Base-by-base conservation (phyloP, 1,140 invertebrate genomes). In the Harlomillsia oculata region DNA sequence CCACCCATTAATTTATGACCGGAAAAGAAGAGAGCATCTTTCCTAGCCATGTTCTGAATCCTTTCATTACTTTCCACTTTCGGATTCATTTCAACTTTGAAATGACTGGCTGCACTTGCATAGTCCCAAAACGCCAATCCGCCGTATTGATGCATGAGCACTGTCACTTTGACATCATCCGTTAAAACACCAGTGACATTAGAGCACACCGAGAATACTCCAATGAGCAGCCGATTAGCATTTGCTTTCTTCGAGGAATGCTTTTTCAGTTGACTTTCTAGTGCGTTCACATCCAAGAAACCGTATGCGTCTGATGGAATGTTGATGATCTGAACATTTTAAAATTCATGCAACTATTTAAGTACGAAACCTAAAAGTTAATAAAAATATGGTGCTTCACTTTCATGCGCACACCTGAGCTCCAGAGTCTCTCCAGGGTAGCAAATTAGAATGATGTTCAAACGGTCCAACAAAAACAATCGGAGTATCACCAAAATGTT, bases 1-100 rank as follows among this genome's bases (percentile, higher is more conserved):
- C 89, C 91, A 1, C 91, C 91, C 32, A 91, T 77, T 70, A 93
- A 92, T 69, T 93, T 93, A 73, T 92, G 88, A 26, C 85, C 82
- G 26, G 88, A 89, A 68, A 94, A 89, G 69, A 89, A 92, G 43
- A 93, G 78, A 2, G 88, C 89, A 74, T 95, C 91, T 69, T 93
- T 93, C 69, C 82, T 79, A 5, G 84, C 82, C 48, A 82, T 75
- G 21, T 78, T 78, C 62, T 82, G 78, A 49, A 79, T 75, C 62
- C 32, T 39, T 5, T 59, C 23, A 21, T 82, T 80, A 29, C n/a
- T 78, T 74, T 0, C 13, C 46, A 83, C 69, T 56, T 77, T 72
- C 2, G 89, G 88, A 70, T 94, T 94, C 87, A 94, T 90, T 66
- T 90, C 83, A 55, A 93, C 79, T 32, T 78, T 75, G 0, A 83